Percentiles rank a stretch among this genome's conserved stretches.
Evolutionary conservation across 1,140 invertebrate species (phyloP).

Genomic region (Meloidogyne chitwoodi): DNA sequence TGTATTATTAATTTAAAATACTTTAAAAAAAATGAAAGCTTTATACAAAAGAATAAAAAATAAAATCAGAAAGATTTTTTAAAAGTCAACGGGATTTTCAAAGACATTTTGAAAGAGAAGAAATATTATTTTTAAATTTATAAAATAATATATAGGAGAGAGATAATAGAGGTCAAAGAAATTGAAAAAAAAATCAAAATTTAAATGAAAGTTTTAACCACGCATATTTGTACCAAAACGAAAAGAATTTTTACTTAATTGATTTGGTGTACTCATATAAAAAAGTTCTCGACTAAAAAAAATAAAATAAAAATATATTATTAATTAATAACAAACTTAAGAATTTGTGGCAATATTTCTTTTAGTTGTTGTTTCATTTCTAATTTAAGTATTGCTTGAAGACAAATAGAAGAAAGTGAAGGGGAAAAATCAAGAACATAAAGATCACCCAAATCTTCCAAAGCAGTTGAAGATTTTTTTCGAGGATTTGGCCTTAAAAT

Average conservation of each 20-base stretch:
- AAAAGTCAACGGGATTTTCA: neutral
- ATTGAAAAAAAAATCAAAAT: no score
- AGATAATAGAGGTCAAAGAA: no score
- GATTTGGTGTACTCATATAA: conserved; percentile 19
- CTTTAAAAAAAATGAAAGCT: neutral
- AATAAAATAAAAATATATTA: neutral
- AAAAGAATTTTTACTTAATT: neutral
- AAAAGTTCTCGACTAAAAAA: conserved; percentile 7
- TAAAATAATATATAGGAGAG: no score
- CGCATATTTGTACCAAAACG: neutral
- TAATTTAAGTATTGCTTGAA: conserved; percentile 20
- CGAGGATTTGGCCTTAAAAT: conserved; percentile 23
- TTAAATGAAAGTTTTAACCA: no score
- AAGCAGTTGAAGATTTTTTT: conserved; percentile 13
- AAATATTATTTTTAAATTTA: no score
- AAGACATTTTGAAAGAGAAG: neutral
- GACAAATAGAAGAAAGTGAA: conserved; percentile 21
- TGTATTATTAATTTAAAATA: no score
- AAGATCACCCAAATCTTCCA: conserved; percentile 38
- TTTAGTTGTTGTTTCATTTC: neutral
- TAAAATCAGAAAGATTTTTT: neutral
- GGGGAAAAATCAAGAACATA: conserved; percentile 37
- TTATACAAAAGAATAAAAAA: neutral
- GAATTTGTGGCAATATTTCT: conserved; percentile 3
- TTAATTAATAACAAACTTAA: conserved; percentile 7